Percentiles rank a stretch among this genome's conserved stretches.
Conservation (phyloP, 1,140 invertebrate genomes). For the Ericerus pela region DNA sequence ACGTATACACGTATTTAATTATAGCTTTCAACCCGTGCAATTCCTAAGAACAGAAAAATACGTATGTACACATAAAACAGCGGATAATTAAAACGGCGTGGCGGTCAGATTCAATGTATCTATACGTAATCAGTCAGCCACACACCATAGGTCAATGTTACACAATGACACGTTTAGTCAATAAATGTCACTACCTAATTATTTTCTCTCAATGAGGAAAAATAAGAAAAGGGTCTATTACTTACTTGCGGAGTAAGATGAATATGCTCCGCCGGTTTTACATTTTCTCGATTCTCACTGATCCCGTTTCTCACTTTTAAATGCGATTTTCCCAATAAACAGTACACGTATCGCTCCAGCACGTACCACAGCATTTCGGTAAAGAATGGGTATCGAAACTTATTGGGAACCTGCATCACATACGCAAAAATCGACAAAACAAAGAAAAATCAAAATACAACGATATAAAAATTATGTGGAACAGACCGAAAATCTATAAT, state of each 20-base stretch:
- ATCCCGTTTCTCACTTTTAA: conserved; percentile 37
- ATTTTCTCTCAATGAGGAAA: no score
- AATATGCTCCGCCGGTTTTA: conserved; percentile 39
- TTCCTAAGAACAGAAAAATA: conserved; percentile 59
- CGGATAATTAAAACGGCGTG: no score
- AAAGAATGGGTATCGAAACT: conserved; percentile 95
- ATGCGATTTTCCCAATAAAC: conserved; percentile 69
- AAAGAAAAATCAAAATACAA: conserved; percentile 9
- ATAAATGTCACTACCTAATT: no score
- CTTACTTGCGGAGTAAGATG: conserved; percentile 47
- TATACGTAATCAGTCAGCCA: no score
- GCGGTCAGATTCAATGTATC: no score
- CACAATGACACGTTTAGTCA: no score
- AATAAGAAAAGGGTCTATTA: no score
- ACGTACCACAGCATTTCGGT: conserved; percentile 98
- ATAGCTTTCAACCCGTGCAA: conserved; percentile 80
- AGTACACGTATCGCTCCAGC: conserved; percentile 78
- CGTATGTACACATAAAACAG: no score
- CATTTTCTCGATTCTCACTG: conserved; percentile 16
- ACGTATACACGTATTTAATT: conserved; percentile 74
- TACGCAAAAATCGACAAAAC: no score
- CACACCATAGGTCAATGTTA: no score
- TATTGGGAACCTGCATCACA: conserved; percentile 87
- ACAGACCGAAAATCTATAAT: not conserved
- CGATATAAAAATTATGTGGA: conserved; percentile 17